Conservation (phyloP, 2,797 vertebrate genomes). For the Vipera ursinii region DNA sequence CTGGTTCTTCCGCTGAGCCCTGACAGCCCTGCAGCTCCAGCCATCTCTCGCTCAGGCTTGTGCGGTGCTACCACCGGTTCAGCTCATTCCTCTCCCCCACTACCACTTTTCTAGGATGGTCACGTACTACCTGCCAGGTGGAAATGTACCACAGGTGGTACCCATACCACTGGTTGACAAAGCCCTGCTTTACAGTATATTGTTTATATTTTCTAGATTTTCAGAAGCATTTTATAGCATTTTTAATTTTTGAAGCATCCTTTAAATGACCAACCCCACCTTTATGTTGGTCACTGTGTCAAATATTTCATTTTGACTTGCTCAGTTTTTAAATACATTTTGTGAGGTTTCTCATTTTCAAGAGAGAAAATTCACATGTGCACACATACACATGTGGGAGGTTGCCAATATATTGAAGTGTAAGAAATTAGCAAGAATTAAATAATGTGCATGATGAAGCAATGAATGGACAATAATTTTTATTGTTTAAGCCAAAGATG, state of each 20-base stretch:
- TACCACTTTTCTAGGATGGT: too few relatives aligned
- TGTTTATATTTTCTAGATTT: neutral
- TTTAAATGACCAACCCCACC: neutral
- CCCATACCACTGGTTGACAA: too few relatives aligned
- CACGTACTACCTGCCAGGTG: too few relatives aligned
- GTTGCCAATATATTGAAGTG: neutral
- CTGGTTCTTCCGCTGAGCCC: too few relatives aligned
- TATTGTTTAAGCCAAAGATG: neutral
- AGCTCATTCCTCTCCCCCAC: too few relatives aligned
- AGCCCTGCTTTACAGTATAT: neutral
- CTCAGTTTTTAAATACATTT: neutral
- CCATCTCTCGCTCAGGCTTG: too few relatives aligned
- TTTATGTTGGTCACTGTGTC: neutral
- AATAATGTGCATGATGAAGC: neutral
- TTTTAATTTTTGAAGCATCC: neutral
- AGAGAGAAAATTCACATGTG: neutral
- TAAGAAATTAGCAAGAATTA: neutral
- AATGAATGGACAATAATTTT: neutral
- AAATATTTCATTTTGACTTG: neutral
- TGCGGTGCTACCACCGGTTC: too few relatives aligned
- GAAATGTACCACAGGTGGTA: too few relatives aligned
- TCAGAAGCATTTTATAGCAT: neutral
- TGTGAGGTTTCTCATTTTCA: neutral
- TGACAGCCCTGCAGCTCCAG: too few relatives aligned
- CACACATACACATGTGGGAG: neutral